These are phyloP conservation scores for Hydrochoerus hydrochaeris DNA, from an alignment of 2,113 vertebrate genomes.

Conservation along the genomic window DNA sequence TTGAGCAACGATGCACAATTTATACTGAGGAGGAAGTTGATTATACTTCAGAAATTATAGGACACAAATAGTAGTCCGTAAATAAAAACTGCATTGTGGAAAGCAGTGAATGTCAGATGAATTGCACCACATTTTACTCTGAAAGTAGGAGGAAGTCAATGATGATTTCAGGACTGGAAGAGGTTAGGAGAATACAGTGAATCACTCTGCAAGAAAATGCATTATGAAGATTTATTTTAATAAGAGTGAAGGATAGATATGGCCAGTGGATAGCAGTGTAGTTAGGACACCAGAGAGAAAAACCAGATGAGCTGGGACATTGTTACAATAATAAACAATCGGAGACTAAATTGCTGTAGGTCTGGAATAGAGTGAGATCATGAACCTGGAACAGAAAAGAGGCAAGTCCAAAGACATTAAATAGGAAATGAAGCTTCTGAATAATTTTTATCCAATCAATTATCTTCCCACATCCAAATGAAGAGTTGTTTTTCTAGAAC, in stretches of 20 bases:
- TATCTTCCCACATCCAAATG: conserved; percentile 20
- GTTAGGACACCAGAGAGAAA: neutral
- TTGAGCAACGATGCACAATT: conserved; percentile 14
- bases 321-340: conserved; percentile 20
- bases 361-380: neutral
- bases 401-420: neutral
- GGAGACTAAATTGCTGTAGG: neutral
- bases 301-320: neutral
- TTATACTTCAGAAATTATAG: neutral
- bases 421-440: neutral
- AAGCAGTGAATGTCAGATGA: neutral
- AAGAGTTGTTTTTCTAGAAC: neutral
- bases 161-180: neutral
- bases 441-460: neutral
- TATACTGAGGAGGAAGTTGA: neutral
- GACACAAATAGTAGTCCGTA: neutral
- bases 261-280: neutral
- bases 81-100: neutral
- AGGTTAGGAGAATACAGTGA: neutral
- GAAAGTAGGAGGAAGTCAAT: neutral
- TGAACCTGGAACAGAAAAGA: neutral
- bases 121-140: neutral
- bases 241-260: neutral
- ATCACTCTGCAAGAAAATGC: neutral
- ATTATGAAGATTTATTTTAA: conserved; percentile 23